These are phyloP conservation scores for Tiaroga cobitis DNA, from an alignment of 2,797 vertebrate species.

Conservation along the genomic window DNA sequence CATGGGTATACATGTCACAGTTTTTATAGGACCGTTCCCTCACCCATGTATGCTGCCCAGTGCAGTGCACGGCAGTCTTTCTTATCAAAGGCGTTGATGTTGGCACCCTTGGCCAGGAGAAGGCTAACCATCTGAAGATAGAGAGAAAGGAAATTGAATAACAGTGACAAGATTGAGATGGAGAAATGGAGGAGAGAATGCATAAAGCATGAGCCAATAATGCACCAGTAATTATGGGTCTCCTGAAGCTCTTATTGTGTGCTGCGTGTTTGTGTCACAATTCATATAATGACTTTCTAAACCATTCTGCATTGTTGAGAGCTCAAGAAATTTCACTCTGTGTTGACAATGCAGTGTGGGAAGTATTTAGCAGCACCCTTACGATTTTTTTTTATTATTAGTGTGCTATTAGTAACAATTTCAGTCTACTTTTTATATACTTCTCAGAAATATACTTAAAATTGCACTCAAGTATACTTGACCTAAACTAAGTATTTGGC, in stretches of 20 bases:
- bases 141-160: constrained; percentile 3
- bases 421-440: too few relatives aligned
- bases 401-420: too few relatives aligned
- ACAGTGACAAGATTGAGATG: constrained; percentile 28
- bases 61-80: constrained; percentile 95
- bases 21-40: constrained; percentile 59
- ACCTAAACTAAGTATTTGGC: too few relatives aligned
- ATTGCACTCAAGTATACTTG: too few relatives aligned
- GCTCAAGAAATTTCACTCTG: constrained; percentile 1
- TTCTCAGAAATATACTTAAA: too few relatives aligned
- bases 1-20: background rate
- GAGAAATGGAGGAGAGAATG: background rate
- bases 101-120: constrained; percentile 93
- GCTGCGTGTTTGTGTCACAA: constrained; percentile 41
- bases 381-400: too few relatives aligned
- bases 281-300: constrained; percentile 64
- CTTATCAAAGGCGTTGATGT: constrained; percentile 98
- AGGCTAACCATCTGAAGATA: constrained; percentile 90
- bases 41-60: constrained; percentile 97
- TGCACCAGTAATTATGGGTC: constrained; percentile 32
- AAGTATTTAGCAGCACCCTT: constrained; percentile 3
- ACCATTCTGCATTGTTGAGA: constrained; percentile 49
- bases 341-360: background rate
- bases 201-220: constrained; percentile 52
- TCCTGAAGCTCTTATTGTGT: constrained; percentile 21